Evolutionary conservation across 2,113 vertebrate genomes (phyloP), one percentile per base, ranked within the genome.

Genomic region (Brienomyrus brachyistius): DNA sequence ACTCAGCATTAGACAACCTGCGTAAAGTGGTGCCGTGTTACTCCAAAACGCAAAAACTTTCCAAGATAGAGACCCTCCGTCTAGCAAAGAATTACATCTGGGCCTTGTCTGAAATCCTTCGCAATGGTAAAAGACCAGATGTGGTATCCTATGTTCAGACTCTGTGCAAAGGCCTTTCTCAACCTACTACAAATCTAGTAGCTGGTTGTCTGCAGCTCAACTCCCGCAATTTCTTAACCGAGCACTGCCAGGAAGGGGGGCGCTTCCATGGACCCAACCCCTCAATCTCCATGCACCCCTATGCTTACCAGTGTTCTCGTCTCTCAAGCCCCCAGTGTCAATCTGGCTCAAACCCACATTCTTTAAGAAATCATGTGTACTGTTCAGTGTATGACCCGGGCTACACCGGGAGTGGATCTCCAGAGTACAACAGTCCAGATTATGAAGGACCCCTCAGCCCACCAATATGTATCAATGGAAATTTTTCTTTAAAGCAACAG

Each of bases 11-110:
- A 94, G 98, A 99, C 95, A 99, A 98, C 93, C 96, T 99, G 94
- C 97, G 98, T 90, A 99, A 99, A 93, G 98, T 99, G 90, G 98
- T 99, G 0, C 98, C 98, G 0, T 99, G 98, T 90, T 99, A 99
- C 91, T 99, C 98, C 93, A 99, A 99, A 94, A 99, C 98, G 0
- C 98, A 99, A 88, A 99, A 99, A 94, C 96, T 99, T 87, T 99
- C 98, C 92, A 99, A 99, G 93, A 99, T 99, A 91, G 98, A 99
- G 94, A 99, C 98, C 1, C 95, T 99, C 84, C 95, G 98, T 66
- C 92, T 99, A 43, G 98, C 98, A 91, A 99, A 98, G 94, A 99
- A 99, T 94, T 99, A 99, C 91, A 99, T 99, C 90, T 95, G 98
- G 95, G 98, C 98, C 1, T 97, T 99, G 21, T 98, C 98, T 52